A percentile compares a stretch with the other conserved stretches of the same genome.
These are phyloP conservation scores for Cheilosia urbana DNA, from an alignment of 2,888 invertebrate species.

Conservation along the genomic window DNA sequence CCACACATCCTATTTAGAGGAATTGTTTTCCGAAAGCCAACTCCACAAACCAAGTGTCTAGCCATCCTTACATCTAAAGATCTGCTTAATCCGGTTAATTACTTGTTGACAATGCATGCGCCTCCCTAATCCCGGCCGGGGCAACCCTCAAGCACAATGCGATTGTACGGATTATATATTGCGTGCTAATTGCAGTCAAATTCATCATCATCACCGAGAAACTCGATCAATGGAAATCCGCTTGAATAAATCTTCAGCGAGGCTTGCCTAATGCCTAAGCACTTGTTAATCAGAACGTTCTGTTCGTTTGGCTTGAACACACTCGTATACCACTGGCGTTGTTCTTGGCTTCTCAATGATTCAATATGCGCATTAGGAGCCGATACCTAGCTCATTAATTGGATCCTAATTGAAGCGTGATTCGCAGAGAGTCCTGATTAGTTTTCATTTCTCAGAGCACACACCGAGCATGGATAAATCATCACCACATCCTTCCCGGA, in stretches of 20 bases:
- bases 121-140: neutral
- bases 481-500: constrained; percentile 48
- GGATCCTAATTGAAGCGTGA: constrained; percentile 40
- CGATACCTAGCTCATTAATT: constrained; percentile 48
- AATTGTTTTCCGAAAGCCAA: neutral
- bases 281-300: constrained; percentile 42
- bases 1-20: neutral
- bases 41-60: neutral
- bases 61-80: constrained; percentile 2
- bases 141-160: constrained; percentile 36
- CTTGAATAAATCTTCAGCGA: constrained; percentile 50
- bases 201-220: constrained; percentile 27
- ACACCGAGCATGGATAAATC: constrained; percentile 38
- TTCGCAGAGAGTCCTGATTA: constrained; percentile 13
- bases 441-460: constrained; percentile 35
- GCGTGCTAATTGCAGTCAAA: constrained; percentile 53
- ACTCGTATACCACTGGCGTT: neutral
- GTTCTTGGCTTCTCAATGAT: constrained; percentile 33
- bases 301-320: constrained; percentile 12
- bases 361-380: constrained; percentile 48
- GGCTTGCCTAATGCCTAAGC: constrained; percentile 12
- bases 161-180: constrained; percentile 57
- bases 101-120: constrained; percentile 51
- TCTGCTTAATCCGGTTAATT: constrained; percentile 48
- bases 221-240: constrained; percentile 42